These are phyloP conservation scores for Drosophila funebris DNA, from an alignment of 1,140 invertebrate genomes.

Conservation along the genomic window DNA sequence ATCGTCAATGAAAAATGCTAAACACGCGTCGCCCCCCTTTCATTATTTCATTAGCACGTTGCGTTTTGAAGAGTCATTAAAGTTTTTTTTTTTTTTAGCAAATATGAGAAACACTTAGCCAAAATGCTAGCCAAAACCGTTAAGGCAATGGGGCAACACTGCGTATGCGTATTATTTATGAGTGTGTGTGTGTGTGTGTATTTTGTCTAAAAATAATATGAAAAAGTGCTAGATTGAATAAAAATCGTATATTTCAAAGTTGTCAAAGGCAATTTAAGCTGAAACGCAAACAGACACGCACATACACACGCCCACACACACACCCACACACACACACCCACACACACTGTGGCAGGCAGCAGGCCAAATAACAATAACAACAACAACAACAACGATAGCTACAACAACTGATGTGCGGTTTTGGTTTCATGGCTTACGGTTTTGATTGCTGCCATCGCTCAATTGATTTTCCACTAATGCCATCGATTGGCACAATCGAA, in stretches of 20 bases:
- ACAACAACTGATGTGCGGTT: constrained; percentile 68
- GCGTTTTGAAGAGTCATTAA: constrained; percentile 26
- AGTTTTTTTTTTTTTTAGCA: constrained; percentile 14
- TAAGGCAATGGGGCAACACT: neutral
- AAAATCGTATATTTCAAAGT: constrained; percentile 66
- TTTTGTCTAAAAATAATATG: constrained; percentile 40
- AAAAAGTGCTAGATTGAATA: constrained; percentile 66
- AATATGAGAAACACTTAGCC: constrained; percentile 32
- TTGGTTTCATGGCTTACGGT: constrained; percentile 78
- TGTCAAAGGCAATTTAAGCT: constrained; percentile 72
- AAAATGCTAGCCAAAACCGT: constrained; percentile 1
- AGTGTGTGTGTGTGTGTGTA: constrained; percentile 3
- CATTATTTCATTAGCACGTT: constrained; percentile 19
- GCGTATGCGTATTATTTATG: constrained; percentile 19
- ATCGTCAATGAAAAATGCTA: constrained; percentile 38
- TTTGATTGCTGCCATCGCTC: constrained; percentile 80
- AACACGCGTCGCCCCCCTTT: constrained; percentile 10
- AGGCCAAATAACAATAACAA: constrained; percentile 9
- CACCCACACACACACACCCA: neutral
- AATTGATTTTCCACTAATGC: constrained; percentile 81
- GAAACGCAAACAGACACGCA: constrained; percentile 54
- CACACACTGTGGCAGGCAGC: constrained; percentile 8
- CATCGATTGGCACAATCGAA: constrained; percentile 67
- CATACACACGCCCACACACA: constrained; percentile 21
- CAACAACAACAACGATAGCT: neutral